These are phyloP conservation scores for Huso huso DNA, from an alignment of 2,797 vertebrate genomes.

Conservation along the genomic window DNA sequence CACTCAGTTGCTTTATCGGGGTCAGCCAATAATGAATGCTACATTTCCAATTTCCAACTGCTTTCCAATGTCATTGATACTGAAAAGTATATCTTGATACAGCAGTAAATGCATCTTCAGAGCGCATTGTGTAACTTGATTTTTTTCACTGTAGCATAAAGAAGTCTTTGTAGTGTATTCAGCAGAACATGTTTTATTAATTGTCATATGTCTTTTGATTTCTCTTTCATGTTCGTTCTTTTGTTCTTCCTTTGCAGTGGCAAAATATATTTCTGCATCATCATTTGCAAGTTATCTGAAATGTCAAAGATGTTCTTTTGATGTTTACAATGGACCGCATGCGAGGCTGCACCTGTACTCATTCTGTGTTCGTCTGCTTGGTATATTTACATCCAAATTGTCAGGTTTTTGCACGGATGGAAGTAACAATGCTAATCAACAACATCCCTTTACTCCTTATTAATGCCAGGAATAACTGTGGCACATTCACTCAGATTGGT, in stretches of 20 bases:
- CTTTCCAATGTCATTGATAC: slow-evolving; percentile 18
- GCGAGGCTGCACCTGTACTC: slow-evolving; percentile 69
- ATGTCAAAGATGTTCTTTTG: slow-evolving; percentile 99
- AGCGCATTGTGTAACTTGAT: slow-evolving; percentile 73
- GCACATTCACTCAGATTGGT: slow-evolving; percentile 35
- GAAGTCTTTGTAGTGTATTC: slow-evolving; percentile 93
- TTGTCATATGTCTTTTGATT: slow-evolving; percentile 99
- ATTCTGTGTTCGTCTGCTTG: slow-evolving; percentile 21
- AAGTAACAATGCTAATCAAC: slow-evolving; percentile 21
- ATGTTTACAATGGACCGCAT: slow-evolving; percentile 87
- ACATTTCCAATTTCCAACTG: slow-evolving; percentile 17
- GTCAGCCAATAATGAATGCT: slow-evolving; percentile 12
- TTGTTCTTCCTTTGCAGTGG: slow-evolving; percentile 99
- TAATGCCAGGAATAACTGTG: slow-evolving; percentile 38
- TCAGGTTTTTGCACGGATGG: slow-evolving; percentile 32
- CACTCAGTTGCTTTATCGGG: too few relatives aligned
- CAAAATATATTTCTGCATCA: slow-evolving; percentile 95
- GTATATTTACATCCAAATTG: slow-evolving; percentile 25
- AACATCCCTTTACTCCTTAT: slow-evolving; percentile 20
- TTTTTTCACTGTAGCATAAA: slow-evolving; percentile 76
- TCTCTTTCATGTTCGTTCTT: slow-evolving; percentile 98
- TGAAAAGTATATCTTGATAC: slow-evolving; percentile 59
- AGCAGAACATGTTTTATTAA: slow-evolving; percentile 97
- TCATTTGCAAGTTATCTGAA: slow-evolving; percentile 95
- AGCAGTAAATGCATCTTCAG: slow-evolving; percentile 68